Evolutionary conservation across 2,113 vertebrate species (phyloP).

Genomic region (Sclerurus mexicanus): DNA sequence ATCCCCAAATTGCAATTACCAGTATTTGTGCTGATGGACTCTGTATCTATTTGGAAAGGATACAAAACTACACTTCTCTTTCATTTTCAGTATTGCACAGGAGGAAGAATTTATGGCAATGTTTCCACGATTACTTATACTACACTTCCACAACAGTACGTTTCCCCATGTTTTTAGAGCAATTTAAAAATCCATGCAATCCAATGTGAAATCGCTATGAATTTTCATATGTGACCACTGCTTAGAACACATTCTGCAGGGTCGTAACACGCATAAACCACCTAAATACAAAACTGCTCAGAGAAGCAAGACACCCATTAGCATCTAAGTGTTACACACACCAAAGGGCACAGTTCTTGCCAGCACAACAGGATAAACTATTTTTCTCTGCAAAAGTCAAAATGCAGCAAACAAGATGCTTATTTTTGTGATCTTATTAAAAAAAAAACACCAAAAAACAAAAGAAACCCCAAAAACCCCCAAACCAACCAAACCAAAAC

Average conservation of each 20-base stretch:
- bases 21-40: background rate
- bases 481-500: background rate
- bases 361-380: background rate
- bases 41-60: background rate
- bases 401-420: background rate
- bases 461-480: background rate
- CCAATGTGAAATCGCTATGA: background rate
- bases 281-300: background rate
- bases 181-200: background rate
- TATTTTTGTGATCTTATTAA: background rate
- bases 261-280: rapidly evolving
- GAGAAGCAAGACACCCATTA: background rate
- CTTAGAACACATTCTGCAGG: background rate
- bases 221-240: background rate
- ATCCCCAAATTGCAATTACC: background rate
- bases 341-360: background rate
- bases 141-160: rapidly evolving
- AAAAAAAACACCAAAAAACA: background rate
- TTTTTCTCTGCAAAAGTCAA: background rate
- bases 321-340: rapidly evolving
- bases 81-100: background rate
- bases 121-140: background rate
- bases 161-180: background rate
- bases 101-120: background rate
- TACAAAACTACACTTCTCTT: background rate